Conservation (phyloP, 2,888 invertebrate species). For the Xestia sexstrigata region DNA sequence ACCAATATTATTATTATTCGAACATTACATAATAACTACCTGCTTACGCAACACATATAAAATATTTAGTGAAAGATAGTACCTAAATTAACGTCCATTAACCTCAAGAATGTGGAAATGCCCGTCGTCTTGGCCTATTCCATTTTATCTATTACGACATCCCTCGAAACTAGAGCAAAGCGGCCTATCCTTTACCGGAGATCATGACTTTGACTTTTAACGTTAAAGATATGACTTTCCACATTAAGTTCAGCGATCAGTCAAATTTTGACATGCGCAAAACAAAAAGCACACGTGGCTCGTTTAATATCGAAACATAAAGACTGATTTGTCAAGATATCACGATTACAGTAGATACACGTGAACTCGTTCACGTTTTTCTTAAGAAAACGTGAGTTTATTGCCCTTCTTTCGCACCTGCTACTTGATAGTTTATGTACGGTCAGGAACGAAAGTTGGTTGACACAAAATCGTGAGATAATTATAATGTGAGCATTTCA, state of each 20-base stretch:
- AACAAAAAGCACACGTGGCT: slow-evolving; percentile 41
- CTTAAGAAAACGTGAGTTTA: slow-evolving; percentile 48
- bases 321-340: slow-evolving; percentile 23
- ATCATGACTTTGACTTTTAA: slow-evolving; percentile 19
- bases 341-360: slow-evolving; percentile 42
- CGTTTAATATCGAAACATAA: slow-evolving; percentile 1
- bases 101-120: slow-evolving; percentile 3
- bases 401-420: slow-evolving; percentile 32
- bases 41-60: neutral
- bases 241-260: neutral
- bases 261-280: slow-evolving; percentile 19
- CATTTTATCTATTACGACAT: slow-evolving; percentile 1
- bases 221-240: neutral
- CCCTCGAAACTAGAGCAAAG: neutral
- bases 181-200: neutral
- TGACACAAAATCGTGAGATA: neutral
- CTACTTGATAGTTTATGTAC: neutral
- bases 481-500: neutral
- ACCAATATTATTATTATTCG: neutral
- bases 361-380: slow-evolving; percentile 39
- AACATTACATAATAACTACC: neutral
- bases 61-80: slow-evolving; percentile 2
- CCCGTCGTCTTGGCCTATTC: neutral
- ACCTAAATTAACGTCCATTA: slow-evolving; percentile 16
- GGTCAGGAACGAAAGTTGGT: slow-evolving; percentile 7